Percentiles rank a stretch among this genome's conserved stretches.
phyloP scores from a whole-genome alignment of 2,113 vertebrate genomes.

The Laticauda laticaudata region DNA sequence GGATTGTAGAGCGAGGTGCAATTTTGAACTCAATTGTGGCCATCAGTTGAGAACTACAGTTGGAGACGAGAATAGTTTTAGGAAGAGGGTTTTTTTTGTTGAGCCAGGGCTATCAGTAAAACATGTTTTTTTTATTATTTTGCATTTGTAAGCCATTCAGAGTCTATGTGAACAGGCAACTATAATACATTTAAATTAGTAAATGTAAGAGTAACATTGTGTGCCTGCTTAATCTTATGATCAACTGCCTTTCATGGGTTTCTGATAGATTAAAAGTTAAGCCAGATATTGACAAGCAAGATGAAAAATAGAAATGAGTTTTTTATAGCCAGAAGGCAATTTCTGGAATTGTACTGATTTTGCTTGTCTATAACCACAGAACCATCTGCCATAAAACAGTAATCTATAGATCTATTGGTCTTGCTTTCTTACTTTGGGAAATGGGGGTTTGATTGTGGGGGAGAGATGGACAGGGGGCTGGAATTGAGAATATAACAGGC shows the following conservation, averaged over 20 bases:
- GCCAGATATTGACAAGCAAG: constrained; percentile 12
- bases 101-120: not conserved
- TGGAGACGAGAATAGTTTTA: not conserved
- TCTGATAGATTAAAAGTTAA: constrained; percentile 1
- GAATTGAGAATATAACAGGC: not conserved
- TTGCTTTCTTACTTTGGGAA: not conserved
- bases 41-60: not conserved
- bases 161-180: not conserved
- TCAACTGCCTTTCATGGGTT: not conserved
- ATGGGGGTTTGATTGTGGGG: not conserved
- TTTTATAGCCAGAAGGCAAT: constrained; percentile 18
- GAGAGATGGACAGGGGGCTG: not conserved
- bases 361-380: not conserved
- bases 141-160: not conserved
- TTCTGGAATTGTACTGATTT: constrained; percentile 1
- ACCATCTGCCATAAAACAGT: constrained; percentile 17
- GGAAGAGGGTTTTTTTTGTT: not conserved
- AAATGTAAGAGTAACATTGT: not conserved
- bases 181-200: not conserved
- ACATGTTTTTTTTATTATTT: not conserved
- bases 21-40: not conserved
- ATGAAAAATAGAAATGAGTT: constrained; percentile 21
- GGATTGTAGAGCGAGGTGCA: not conserved
- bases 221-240: not conserved
- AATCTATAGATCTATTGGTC: constrained; percentile 14